phyloP scores from a whole-genome alignment of 2,113 vertebrate genomes.

The Lepus europaeus region DNA sequence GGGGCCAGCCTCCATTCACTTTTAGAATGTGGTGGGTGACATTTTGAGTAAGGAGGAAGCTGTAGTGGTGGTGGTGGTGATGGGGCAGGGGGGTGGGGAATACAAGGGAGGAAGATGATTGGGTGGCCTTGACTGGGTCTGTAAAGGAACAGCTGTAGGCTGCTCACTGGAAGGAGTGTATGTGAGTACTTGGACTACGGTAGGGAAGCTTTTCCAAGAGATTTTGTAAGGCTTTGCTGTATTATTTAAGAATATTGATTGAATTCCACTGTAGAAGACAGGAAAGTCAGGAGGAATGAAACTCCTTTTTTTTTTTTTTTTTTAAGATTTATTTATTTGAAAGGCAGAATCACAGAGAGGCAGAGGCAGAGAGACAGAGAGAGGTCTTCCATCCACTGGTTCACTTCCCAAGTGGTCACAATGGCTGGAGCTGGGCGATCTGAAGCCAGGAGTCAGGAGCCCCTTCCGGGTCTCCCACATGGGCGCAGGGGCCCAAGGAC shows the following conservation, averaged over 20 bases:
- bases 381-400: too few relatives aligned
- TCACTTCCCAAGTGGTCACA: too few relatives aligned
- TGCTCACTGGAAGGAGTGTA: not conserved
- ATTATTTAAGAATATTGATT: not conserved
- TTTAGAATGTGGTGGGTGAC: not conserved
- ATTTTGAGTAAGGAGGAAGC: not conserved
- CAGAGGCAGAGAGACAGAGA: too few relatives aligned
- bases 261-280: not conserved
- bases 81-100: too few relatives aligned
- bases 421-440: too few relatives aligned
- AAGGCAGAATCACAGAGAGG: too few relatives aligned
- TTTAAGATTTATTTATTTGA: too few relatives aligned
- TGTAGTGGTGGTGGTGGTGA: not conserved
- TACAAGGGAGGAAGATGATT: too few relatives aligned
- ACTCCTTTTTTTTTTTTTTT: not conserved
- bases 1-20: not conserved
- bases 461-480: too few relatives aligned
- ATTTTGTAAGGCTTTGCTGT: not conserved
- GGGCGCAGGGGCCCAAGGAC: too few relatives aligned
- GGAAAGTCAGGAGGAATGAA: constrained; percentile 15
- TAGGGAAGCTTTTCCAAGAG: not conserved
- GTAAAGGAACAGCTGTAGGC: not conserved
- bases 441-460: too few relatives aligned
- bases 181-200: not conserved
- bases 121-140: not conserved